Conservation (phyloP, 2,113 vertebrate genomes). For the Poicephalus meyeri region DNA sequence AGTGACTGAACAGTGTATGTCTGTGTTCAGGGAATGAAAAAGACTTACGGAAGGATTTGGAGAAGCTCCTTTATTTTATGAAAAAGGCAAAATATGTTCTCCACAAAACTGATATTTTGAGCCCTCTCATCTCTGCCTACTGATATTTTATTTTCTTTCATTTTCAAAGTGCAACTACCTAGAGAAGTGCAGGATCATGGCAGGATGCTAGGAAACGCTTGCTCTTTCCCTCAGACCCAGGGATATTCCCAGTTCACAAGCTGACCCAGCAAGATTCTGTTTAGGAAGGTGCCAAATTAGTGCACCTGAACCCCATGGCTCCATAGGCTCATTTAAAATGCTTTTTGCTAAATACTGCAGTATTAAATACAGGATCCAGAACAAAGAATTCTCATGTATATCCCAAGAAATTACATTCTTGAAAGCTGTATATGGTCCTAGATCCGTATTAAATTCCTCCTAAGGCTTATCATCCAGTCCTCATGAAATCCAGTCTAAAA, state of each 20-base stretch:
- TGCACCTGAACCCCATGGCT: background rate
- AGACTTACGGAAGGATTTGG: slow-evolving; percentile 10
- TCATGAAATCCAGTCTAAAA: slow-evolving; percentile 25
- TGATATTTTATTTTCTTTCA: slow-evolving; percentile 43
- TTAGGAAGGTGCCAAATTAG: slow-evolving; percentile 27
- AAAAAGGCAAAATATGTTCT: slow-evolving; percentile 12
- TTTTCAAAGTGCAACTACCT: background rate
- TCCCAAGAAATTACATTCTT: background rate
- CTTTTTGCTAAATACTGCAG: background rate
- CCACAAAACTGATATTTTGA: background rate
- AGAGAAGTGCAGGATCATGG: background rate
- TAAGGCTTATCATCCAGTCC: background rate
- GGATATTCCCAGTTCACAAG: slow-evolving; percentile 1
- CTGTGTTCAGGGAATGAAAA: slow-evolving; percentile 15
- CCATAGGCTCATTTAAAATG: background rate
- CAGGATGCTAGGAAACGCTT: background rate
- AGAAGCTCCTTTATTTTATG: slow-evolving; percentile 19
- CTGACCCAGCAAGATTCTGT: slow-evolving; percentile 16
- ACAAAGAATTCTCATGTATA: background rate
- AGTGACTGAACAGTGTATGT: background rate
- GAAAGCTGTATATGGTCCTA: background rate
- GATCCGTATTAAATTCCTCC: background rate
- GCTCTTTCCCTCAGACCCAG: background rate
- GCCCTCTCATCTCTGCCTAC: slow-evolving; percentile 9
- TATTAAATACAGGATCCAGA: background rate